Conservation (phyloP, 1,140 invertebrate genomes). For the Anastrepha ludens region DNA sequence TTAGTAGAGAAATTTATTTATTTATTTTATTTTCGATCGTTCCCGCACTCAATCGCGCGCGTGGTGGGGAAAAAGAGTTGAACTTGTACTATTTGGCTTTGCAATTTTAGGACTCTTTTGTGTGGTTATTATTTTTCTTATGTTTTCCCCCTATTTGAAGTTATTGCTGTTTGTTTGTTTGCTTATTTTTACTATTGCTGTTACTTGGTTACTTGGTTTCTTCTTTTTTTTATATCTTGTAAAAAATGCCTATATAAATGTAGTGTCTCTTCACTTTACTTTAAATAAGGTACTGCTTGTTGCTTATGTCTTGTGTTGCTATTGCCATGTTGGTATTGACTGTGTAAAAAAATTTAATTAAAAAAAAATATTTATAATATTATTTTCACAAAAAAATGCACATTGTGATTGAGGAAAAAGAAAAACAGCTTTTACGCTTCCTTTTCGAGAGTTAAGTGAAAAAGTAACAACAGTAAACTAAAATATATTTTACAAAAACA, state of each 20-base stretch:
- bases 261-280: constrained; percentile 42
- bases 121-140: neutral
- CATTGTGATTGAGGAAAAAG: too few relatives aligned
- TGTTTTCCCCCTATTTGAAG: constrained; percentile 38
- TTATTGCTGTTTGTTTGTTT: constrained; percentile 47
- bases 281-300: constrained; percentile 53
- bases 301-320: constrained; percentile 29
- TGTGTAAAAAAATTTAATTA: neutral
- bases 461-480: too few relatives aligned
- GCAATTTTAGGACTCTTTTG: constrained; percentile 34
- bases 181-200: constrained; percentile 49
- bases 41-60: neutral
- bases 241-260: constrained; percentile 45
- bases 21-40: neutral
- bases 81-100: constrained; percentile 52
- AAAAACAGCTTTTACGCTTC: too few relatives aligned
- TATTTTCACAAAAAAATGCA: too few relatives aligned
- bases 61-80: constrained; percentile 4
- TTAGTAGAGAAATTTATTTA: neutral
- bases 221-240: neutral
- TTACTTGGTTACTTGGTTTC: neutral
- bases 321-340: constrained; percentile 41
- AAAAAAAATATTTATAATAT: constrained; percentile 17
- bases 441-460: too few relatives aligned
- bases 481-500: neutral